Base-by-base conservation (phyloP, 2,113 vertebrate genomes). In the Lamprotornis superbus region DNA sequence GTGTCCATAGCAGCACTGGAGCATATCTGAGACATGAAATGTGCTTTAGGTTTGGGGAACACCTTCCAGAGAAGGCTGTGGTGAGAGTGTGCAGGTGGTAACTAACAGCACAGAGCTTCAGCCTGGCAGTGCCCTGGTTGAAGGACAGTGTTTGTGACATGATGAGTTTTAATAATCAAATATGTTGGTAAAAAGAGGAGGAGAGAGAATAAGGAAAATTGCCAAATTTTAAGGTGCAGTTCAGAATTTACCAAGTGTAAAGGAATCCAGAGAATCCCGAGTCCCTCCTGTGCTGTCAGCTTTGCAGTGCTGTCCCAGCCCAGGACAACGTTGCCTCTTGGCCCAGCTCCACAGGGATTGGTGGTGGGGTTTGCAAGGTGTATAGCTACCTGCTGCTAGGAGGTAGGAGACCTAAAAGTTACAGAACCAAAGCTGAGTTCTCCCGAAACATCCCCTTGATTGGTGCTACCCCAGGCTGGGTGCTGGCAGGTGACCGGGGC, bases 1-100 rank as follows among this genome's bases (percentile, higher is more conserved):
- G 60, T 46, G 30, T 57, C 56, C 31, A 8, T 0, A 2, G 50
- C 90, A 88, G 94, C 82, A 60, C 76, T 0, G 3, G 74, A 71
- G 47, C 57, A 12, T 37, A 11, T 56, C 84, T 94, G 90, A 90
- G 90, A 93, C 82, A 61, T 77, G 31, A 53, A 57, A 63, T 23
- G 12, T 81, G 27, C 91, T 95, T 91, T 81, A 77, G 94, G 89
- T 83, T 91, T 64, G 85, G 60, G 90, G 40, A 95, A 28, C 85
- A 59, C 86, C 88, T 96, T 96, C 77, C 4, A 24, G 75, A 75
- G 79, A 65, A 83, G 94, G 81, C 83, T 69, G 93, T 94, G 55
- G 78, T 93, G 47, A 90, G 93, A 97, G 94, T 73, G 83, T 92
- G 97, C 85, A 97, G 89, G 68, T 89, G 88, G 89, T 92, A 93